Evolutionary conservation across 2,888 invertebrate genomes (phyloP), one percentile per base, ranked within the genome.

Genomic region (Electrophaes corylata): DNA sequence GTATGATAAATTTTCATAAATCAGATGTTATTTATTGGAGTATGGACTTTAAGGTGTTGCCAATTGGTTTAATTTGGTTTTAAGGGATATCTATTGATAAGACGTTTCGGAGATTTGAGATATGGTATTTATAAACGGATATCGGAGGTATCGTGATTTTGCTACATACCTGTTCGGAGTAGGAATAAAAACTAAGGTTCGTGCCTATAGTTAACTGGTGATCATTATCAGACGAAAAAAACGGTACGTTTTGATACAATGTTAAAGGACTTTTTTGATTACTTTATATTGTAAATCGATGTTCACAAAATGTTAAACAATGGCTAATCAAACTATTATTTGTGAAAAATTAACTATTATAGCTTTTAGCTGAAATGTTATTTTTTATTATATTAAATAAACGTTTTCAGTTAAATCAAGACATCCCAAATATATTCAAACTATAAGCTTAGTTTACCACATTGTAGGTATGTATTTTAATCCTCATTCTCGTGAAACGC

Each of bases 1-100:
- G 84, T 86, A 88, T 87, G 88, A 90, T 91, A 91, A 86, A 88
- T 88, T 91, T 88, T 88, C 88, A 91, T 91, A 91, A 90, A 91
- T 91, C 91, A 88, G 82, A 76, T 71, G 78, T 87, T 86, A 89
- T 91, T 91, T 90, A 90, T 88, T 83, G 88, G 79, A 91, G 84
- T 88, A 84, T 91, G 75, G 84, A 91, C 91, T 91, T 83, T 89
- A 91, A 86, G 83, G 84, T 88, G 86, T 86, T 85, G 84, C 76
- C 78, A 80, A 87, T 86, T 75, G 88, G 90, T 89, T 86, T 87
- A 83, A 77, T 85, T 88, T 83, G 72, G 78, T 80, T 79, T 84
- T 81, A 79, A 69, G 62, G 72, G 76, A 79, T 82, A 81, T 79
- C 76, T 72, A 50, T 35, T 68, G 75, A 81, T 88, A 79, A 76